Conservation (phyloP, 2,888 invertebrate genomes). For the Melitaea athalia region DNA sequence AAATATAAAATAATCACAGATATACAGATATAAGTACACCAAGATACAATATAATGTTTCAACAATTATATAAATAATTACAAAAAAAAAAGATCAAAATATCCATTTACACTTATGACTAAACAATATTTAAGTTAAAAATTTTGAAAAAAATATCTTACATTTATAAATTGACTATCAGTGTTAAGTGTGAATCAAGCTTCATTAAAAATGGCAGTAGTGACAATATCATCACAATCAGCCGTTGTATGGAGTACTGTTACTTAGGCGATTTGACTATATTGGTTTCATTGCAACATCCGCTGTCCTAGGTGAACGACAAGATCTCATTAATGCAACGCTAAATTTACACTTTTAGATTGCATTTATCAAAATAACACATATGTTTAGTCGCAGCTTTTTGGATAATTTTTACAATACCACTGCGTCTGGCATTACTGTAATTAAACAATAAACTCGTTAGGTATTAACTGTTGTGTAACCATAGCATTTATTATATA, state of each 20-base stretch:
- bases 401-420: too few species aligned
- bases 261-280: not conserved
- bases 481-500: too few species aligned
- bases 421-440: too few species aligned
- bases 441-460: too few species aligned
- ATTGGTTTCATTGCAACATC: not conserved
- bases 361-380: too few species aligned
- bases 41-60: slow-evolving; percentile 38
- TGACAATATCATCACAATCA: slow-evolving; percentile 7
- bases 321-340: too few species aligned
- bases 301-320: too few species aligned
- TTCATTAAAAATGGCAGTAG: not conserved
- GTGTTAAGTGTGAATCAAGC: slow-evolving; percentile 31
- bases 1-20: slow-evolving; percentile 53
- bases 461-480: too few species aligned
- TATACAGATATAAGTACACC: slow-evolving; percentile 63
- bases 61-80: slow-evolving; percentile 50
- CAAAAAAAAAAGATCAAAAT: slow-evolving; percentile 44
- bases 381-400: too few species aligned
- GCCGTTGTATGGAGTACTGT: slow-evolving; percentile 1
- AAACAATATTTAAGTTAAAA: slow-evolving; percentile 34
- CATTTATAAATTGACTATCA: slow-evolving; percentile 33
- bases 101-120: slow-evolving; percentile 53
- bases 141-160: slow-evolving; percentile 14
- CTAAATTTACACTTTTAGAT: too few species aligned